These are phyloP conservation scores for Pelecanus crispus DNA, from an alignment of 2,113 vertebrate genomes.

Conservation along the genomic window DNA sequence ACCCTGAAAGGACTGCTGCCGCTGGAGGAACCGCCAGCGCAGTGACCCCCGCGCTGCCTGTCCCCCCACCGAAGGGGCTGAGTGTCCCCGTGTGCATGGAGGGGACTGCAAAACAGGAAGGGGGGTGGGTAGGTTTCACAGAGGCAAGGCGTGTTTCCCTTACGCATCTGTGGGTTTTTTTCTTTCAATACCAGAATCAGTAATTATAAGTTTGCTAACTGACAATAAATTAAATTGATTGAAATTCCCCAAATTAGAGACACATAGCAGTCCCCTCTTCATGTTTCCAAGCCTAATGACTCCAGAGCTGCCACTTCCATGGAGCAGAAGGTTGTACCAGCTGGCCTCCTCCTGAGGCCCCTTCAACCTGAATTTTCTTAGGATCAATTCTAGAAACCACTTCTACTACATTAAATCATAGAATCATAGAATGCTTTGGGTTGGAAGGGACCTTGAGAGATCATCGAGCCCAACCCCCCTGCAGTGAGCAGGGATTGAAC, in stretches of 20 bases:
- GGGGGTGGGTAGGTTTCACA: neutral
- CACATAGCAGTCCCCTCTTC: neutral
- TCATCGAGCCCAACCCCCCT: no score
- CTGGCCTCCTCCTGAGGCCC: neutral
- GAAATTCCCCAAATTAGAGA: neutral
- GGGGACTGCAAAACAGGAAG: neutral
- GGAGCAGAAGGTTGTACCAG: neutral
- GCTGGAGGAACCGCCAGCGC: neutral
- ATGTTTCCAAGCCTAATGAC: neutral
- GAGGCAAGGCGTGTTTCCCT: neutral
- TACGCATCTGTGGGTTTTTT: rapidly evolving
- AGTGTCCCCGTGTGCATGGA: neutral
- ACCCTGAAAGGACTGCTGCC: neutral
- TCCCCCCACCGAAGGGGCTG: neutral
- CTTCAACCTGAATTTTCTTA: neutral
- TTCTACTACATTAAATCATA: neutral
- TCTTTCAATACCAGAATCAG: neutral
- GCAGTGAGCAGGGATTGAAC: no score
- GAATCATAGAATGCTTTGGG: no score
- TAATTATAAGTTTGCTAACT: neutral
- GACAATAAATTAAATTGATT: neutral
- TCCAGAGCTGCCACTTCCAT: neutral
- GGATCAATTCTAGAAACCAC: neutral
- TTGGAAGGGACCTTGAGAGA: no score
- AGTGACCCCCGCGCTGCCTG: neutral